Evolutionary conservation across 23 tunicate genomes (phyloP), one percentile per base, ranked within the genome.

Genomic region (Trididemnum nubilum): DNA sequence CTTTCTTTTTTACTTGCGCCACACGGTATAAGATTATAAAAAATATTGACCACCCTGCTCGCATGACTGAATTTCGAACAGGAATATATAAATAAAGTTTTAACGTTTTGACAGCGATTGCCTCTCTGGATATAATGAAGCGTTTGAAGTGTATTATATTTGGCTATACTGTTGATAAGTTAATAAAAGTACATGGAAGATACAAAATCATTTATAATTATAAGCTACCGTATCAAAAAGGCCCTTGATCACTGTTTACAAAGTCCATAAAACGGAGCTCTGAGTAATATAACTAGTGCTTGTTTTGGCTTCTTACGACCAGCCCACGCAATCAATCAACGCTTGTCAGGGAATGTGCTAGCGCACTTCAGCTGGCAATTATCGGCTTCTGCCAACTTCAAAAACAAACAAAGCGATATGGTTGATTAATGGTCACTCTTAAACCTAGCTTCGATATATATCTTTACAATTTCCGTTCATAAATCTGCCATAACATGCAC

Each of bases 341-440:
- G 29, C 67, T 22, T 61, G 67, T 44, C 54, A 44, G 54, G 12
- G 15, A 15, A 7, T 15, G 54, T 15, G 67, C 67, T 61, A 23
- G 26, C 5, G 4, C 67, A 61, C 26, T 24, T 61, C 67, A 61
- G 26, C 67, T 61, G 67, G 29, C 67, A 61, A 61, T 61, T 61
- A 61, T 61, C 26, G 4, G 29, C 25, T 3, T 23, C 22, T 61
- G 29, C 5, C 67, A 61, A 5, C 5, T 12, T 3, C 4, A 15
- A 61, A 21, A 61, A 61, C 29, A 61, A 61, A 61, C 67, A 61
- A 15, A 12, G 5, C n/a, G 5, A 61, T 61, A 61, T 21, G 26
- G 3, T 61, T 61, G 67, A 61, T 61, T 61, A 12, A 61, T 61
- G 67, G n/a, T n/a, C n/a, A 12, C 5, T 15, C 15, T 44, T 44